These are phyloP conservation scores for Pitta sordida DNA, from an alignment of 2,113 vertebrate genomes.

Conservation along the genomic window DNA sequence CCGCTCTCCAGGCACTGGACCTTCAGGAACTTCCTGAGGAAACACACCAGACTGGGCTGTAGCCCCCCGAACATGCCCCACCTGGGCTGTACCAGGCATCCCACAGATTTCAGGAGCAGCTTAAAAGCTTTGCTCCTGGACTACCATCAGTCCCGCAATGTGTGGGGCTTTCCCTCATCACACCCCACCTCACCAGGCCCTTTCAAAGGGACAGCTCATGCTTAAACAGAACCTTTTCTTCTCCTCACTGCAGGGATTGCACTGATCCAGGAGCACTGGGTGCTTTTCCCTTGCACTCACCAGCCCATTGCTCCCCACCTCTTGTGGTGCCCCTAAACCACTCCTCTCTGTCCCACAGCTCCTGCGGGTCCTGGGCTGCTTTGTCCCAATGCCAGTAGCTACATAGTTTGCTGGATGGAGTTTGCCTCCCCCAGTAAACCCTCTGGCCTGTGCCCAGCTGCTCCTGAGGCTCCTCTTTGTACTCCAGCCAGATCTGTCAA, in stretches of 20 bases:
- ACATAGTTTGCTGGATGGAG: neutral
- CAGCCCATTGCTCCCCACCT: neutral
- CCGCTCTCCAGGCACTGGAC: slow-evolving; percentile 87
- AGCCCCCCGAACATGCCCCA: neutral
- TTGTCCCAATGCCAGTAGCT: neutral
- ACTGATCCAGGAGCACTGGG: neutral
- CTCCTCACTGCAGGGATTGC: fast-evolving
- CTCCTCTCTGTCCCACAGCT: neutral
- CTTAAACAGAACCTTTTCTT: neutral
- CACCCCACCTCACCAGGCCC: fast-evolving
- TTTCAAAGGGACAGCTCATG: neutral
- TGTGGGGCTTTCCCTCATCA: neutral
- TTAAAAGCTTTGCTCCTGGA: neutral
- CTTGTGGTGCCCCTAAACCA: neutral
- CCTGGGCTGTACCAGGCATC: neutral
- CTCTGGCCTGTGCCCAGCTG: slow-evolving; percentile 6
- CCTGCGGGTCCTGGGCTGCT: neutral
- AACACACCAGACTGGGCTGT: neutral
- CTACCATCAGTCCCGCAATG: fast-evolving
- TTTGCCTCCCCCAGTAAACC: slow-evolving; percentile 5
- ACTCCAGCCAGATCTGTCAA: slow-evolving; percentile 33
- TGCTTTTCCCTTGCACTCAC: neutral
- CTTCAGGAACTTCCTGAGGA: slow-evolving; percentile 86
- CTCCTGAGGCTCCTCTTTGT: slow-evolving; percentile 38
- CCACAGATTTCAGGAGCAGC: neutral